Percentiles rank a stretch among this genome's conserved stretches.
Evolutionary conservation across 53 echinoderm and acorn worm genomes (phyloP).

Genomic region (Henricia sp.): DNA sequence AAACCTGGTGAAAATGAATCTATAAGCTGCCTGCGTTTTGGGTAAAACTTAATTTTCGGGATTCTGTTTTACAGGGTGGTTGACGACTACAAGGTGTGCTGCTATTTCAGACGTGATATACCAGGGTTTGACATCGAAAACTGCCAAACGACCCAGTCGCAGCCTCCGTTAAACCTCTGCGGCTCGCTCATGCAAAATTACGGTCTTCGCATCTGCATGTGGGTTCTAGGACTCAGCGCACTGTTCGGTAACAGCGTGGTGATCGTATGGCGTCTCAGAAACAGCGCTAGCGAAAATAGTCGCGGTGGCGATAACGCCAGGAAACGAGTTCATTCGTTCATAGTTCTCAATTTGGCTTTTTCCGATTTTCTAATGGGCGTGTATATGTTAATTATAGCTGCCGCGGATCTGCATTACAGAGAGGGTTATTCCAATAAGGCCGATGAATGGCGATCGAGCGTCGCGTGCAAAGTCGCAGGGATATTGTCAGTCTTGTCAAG

Average conservation of each 20-base stretch:
- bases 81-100: slow-evolving; percentile 45
- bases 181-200: slow-evolving; percentile 28
- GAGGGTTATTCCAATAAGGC: slow-evolving; percentile 15
- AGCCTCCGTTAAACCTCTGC: slow-evolving; percentile 32
- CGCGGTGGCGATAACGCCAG: background rate
- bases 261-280: background rate
- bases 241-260: slow-evolving; percentile 25
- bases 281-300: background rate
- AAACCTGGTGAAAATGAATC: no score
- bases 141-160: slow-evolving; percentile 3
- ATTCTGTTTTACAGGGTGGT: slow-evolving; percentile 10
- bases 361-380: slow-evolving; percentile 44
- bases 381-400: slow-evolving; percentile 57
- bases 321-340: slow-evolving; percentile 12
- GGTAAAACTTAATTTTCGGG: background rate
- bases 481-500: slow-evolving; percentile 41
- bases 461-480: slow-evolving; percentile 41
- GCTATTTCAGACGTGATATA: background rate
- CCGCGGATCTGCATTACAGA: slow-evolving; percentile 26
- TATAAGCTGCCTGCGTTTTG: no score
- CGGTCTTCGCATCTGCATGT: slow-evolving; percentile 26
- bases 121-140: background rate
- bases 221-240: slow-evolving; percentile 42
- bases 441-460: slow-evolving; percentile 32
- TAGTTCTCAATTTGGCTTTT: slow-evolving; percentile 45